phyloP scores from a whole-genome alignment of 1,140 invertebrate genomes.

The Lepidurus arcticus region DNA sequence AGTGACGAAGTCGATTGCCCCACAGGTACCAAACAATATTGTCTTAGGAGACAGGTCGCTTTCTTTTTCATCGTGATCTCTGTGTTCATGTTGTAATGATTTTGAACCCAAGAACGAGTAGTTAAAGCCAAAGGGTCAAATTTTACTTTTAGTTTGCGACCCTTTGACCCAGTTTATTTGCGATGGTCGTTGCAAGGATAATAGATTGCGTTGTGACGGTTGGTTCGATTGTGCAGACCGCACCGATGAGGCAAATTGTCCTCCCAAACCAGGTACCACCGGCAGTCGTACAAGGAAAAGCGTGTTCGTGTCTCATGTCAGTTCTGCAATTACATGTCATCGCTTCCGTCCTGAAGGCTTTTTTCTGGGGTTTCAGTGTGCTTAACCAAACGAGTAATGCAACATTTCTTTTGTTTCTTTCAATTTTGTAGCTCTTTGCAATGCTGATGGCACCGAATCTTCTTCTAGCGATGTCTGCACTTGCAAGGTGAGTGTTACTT shows the following conservation, averaged over 20 bases:
- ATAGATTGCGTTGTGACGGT: constrained; percentile 57
- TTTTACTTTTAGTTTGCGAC: constrained; percentile 43
- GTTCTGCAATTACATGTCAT: background rate
- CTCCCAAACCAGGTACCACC: constrained; percentile 53
- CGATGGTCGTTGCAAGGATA: constrained; percentile 51
- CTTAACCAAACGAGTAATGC: background rate
- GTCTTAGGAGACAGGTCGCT: background rate
- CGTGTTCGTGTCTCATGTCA: constrained; percentile 21
- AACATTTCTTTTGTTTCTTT: constrained; percentile 33
- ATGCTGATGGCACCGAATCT: constrained; percentile 25
- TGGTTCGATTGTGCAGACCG: constrained; percentile 52
- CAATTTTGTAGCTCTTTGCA: constrained; percentile 23
- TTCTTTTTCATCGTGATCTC: background rate
- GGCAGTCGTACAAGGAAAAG: constrained; percentile 75
- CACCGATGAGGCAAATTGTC: constrained; percentile 42
- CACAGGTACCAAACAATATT: constrained; percentile 34
- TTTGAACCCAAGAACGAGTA: background rate
- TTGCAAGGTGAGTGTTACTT: constrained; percentile 27
- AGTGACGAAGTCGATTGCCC: constrained; percentile 64
- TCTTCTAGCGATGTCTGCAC: constrained; percentile 26
- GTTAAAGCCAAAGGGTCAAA: constrained; percentile 44
- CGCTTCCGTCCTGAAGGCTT: background rate
- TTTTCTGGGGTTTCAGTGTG: background rate
- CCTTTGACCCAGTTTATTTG: constrained; percentile 41
- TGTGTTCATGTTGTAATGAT: background rate